A percentile compares a stretch with the other conserved stretches of the same genome.
These are phyloP conservation scores for Pogonophryne albipinna DNA, from an alignment of 2,797 vertebrate species.

Conservation along the genomic window DNA sequence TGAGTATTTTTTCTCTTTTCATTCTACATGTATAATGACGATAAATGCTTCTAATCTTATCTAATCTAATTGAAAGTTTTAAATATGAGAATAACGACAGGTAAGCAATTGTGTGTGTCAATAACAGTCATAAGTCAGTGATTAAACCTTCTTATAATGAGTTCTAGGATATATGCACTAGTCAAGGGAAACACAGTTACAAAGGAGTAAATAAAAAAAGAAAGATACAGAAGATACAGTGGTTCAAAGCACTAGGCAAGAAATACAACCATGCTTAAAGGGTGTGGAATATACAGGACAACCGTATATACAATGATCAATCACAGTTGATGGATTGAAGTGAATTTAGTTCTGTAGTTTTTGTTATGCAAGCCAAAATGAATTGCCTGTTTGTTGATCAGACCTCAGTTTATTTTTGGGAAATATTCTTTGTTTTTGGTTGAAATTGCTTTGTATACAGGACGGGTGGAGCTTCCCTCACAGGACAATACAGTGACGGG, in stretches of 20 bases:
- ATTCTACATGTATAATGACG: no score
- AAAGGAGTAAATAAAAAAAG: conserved; percentile 17
- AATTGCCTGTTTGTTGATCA: background rate
- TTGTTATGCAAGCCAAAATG: background rate
- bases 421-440: conserved; percentile 40
- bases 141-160: conserved; percentile 35
- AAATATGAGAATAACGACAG: conserved; percentile 29
- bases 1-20: no score
- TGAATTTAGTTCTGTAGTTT: background rate
- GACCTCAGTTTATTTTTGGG: background rate
- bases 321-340: background rate
- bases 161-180: conserved; percentile 6
- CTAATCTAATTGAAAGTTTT: background rate
- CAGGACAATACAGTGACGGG: conserved; percentile 49
- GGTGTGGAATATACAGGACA: conserved; percentile 1
- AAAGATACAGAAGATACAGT: background rate
- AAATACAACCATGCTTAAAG: background rate
- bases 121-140: conserved; percentile 9
- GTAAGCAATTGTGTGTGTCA: conserved; percentile 16
- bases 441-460: conserved; percentile 47
- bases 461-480: conserved; percentile 65
- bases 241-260: background rate
- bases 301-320: background rate
- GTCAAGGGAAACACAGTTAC: conserved; percentile 2
- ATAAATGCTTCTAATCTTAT: no score